phyloP scores from a whole-genome alignment of 2,797 vertebrate species.

The Fringilla coelebs region DNA sequence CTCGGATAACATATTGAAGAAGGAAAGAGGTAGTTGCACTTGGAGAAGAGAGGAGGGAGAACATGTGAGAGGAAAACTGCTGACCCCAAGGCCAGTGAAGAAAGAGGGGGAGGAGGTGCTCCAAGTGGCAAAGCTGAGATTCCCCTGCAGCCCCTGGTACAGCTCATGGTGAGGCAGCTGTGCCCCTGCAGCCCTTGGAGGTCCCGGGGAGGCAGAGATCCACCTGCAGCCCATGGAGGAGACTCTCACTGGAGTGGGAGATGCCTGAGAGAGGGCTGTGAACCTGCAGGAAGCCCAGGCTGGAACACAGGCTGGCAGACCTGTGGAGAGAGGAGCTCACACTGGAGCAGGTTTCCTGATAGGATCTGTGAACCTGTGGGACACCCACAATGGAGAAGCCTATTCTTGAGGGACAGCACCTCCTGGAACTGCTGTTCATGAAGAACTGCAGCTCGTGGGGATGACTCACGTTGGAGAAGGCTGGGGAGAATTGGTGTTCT shows the following conservation, averaged over 20 bases:
- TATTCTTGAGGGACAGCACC: neutral
- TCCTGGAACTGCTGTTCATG: neutral
- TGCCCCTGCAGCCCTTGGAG: neutral
- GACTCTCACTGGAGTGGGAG: no score
- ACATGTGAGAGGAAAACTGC: neutral
- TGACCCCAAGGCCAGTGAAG: neutral
- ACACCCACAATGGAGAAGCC: no score
- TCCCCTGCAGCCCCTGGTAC: neutral
- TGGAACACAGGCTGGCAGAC: neutral
- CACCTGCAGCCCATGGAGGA: neutral
- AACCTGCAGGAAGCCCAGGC: neutral
- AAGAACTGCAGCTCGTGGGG: neutral
- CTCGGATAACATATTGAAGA: neutral
- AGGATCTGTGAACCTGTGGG: no score
- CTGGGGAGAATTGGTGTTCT: neutral
- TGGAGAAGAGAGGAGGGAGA: neutral
- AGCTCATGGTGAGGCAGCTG: neutral
- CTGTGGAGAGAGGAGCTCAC: neutral
- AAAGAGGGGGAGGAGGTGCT: neutral
- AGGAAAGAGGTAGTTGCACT: neutral
- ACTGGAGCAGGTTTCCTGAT: neutral
- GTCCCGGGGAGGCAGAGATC: neutral
- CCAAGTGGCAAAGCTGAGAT: neutral
- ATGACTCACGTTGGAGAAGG: fast-evolving
- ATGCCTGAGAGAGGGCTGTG: neutral